Evolutionary conservation across 2,113 vertebrate species (phyloP).

Genomic region (Vombatus ursinus): DNA sequence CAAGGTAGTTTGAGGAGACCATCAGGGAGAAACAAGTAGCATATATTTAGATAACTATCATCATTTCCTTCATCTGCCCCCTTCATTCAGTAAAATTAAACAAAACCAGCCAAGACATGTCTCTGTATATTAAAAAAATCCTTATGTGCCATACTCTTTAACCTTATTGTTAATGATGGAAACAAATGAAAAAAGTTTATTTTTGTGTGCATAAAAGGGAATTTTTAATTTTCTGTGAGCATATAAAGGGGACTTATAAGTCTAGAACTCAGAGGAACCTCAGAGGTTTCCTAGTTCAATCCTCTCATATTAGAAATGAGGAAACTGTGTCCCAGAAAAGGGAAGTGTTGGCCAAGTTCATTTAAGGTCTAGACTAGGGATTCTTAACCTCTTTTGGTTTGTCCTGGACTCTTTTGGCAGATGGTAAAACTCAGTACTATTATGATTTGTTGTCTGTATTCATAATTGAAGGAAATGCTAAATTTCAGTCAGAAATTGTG

Average conservation of each 20-base stretch:
- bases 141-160: neutral
- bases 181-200: slow-evolving; percentile 80
- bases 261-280: neutral
- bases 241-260: slow-evolving; percentile 80
- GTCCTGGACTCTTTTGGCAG: neutral
- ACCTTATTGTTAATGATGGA: slow-evolving; percentile 73
- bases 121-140: neutral
- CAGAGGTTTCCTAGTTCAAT: neutral
- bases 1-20: slow-evolving; percentile 1
- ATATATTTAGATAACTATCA: neutral
- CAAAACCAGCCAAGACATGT: neutral
- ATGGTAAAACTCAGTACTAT: neutral
- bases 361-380: neutral
- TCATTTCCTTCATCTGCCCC: neutral
- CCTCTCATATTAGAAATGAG: neutral
- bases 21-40: neutral
- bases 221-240: slow-evolving; percentile 85
- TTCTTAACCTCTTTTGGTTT: neutral
- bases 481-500: neutral
- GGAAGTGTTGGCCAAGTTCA: neutral
- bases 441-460: neutral
- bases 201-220: slow-evolving; percentile 83
- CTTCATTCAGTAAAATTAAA: slow-evolving; percentile 4
- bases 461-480: neutral
- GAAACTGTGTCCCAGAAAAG: neutral